A percentile compares a stretch with the other conserved stretches of the same genome.
These are phyloP conservation scores for Vannuccia rotundouncinata DNA, from an alignment of 2,888 invertebrate genomes.

Conservation along the genomic window DNA sequence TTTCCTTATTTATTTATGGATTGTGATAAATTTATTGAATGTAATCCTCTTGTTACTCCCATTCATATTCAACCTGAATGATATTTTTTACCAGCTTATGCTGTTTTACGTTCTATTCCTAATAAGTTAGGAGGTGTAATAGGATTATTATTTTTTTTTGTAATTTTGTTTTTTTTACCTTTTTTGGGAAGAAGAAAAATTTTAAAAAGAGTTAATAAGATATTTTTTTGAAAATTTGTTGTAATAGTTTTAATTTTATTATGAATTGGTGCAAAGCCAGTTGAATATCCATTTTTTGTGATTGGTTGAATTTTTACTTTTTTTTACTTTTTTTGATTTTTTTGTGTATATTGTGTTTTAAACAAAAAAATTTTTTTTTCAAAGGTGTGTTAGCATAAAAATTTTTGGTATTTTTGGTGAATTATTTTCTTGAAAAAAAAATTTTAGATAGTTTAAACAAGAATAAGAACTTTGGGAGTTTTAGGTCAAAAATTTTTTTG, in stretches of 20 bases:
- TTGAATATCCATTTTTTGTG: constrained; percentile 52
- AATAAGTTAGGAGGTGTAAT: constrained; percentile 72
- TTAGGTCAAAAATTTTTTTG: not conserved
- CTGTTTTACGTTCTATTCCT: constrained; percentile 71
- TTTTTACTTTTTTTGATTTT: not conserved
- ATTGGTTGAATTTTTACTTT: not conserved
- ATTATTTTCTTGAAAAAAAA: too few relatives aligned
- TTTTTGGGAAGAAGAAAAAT: constrained; percentile 58
- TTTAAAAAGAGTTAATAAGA: constrained; percentile 59
- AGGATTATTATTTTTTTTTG: constrained; percentile 64
- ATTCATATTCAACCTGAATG: constrained; percentile 75
- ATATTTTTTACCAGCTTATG: constrained; percentile 75
- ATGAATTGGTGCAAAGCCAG: constrained; percentile 67
- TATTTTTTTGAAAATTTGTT: constrained; percentile 60
- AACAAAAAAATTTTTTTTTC: constrained; percentile 12
- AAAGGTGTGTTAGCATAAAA: too few relatives aligned
- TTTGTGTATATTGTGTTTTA: not conserved
- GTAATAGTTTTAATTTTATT: constrained; percentile 63
- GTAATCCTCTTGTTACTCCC: constrained; percentile 67
- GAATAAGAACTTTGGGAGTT: too few relatives aligned
- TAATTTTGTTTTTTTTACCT: constrained; percentile 65
- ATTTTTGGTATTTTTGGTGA: too few relatives aligned
- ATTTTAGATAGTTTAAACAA: too few relatives aligned
- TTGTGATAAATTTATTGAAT: constrained; percentile 69
- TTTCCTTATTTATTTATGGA: constrained; percentile 65